Conservation (phyloP, 37 sponge, comb jelly and placozoan genomes). For the Beroe forskalii region DNA sequence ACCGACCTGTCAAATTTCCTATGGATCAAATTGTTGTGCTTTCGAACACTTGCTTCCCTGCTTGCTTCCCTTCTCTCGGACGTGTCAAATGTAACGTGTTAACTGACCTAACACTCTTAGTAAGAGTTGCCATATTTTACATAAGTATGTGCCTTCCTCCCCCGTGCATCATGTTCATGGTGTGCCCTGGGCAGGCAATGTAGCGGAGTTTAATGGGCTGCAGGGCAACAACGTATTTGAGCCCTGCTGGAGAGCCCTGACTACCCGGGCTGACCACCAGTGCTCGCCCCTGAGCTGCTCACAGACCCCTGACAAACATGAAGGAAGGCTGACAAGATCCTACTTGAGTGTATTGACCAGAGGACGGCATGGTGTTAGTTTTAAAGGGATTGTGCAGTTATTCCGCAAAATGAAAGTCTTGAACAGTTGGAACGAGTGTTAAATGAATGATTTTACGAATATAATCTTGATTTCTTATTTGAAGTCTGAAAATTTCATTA, state of each 20-base stretch:
- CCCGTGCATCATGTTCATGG: too few species aligned
- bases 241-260: conserved; percentile 10
- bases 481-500: too few species aligned
- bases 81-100: not conserved
- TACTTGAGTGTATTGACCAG: not conserved
- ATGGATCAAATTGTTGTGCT: not conserved
- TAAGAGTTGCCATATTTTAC: conserved; percentile 37
- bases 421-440: too few species aligned
- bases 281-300: too few species aligned
- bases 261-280: not conserved
- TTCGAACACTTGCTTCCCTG: not conserved
- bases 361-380: not conserved
- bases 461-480: too few species aligned
- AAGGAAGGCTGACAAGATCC: not conserved
- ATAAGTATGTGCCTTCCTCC: conserved; percentile 7
- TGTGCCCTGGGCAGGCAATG: conserved; percentile 27
- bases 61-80: not conserved
- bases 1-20: not conserved
- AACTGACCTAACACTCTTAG: not conserved
- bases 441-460: too few species aligned
- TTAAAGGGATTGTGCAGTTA: too few species aligned
- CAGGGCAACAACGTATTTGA: conserved; percentile 45
- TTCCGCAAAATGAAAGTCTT: too few species aligned
- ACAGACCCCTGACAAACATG: not conserved
- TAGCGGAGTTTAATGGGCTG: not conserved